Base-by-base conservation (phyloP, 1,140 invertebrate species). In the Drosophila pandora region DNA sequence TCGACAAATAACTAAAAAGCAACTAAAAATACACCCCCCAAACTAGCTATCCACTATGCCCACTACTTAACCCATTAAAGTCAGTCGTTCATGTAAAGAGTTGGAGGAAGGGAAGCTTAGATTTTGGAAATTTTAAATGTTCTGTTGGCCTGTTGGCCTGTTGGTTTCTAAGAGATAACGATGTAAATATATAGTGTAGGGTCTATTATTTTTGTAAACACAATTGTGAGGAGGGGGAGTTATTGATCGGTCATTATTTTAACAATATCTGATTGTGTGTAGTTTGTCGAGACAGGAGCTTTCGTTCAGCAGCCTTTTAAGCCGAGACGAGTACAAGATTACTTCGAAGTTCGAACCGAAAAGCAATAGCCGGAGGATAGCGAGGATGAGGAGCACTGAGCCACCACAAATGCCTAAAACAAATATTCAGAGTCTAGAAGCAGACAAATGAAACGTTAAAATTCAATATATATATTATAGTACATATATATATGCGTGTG, bases 401-500 rank as follows among this genome's bases (percentile, higher is more conserved):
- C 67, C 67, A 45, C 67, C 67, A 45, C 64, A 57, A 70, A 70
- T 70, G 67, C 67, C 43, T 57, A 69, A 69, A 37, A 17, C 25
- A 25, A 39, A 60, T 22, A 48, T 13, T 32, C 6, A 62, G 23
- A 73, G 12, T 39, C 10, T 0, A 39, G 12, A 41, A 37, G 8
- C 32, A 37, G 37, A 53, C 32, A 53, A 39, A 25, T 34, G 53
- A 41, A 52, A 8, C 32, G 59, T 54, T 62, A 62, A 47, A 48
- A 55, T 63, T 63, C 41, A 32, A 48, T 10, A 57, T 25, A 64
- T 30, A 49, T 50, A 57, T 64, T 64, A 63, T 53, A 60, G 8
- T 59, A 52, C 52, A 28, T 54, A 52, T 60, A 28, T 54, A 65
- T 47, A 78, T 82, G 75, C 69, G 79, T 82, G 79, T 82, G 79